Evolutionary conservation across 2,797 vertebrate genomes (phyloP).

Genomic region (Anguilla marmorata): DNA sequence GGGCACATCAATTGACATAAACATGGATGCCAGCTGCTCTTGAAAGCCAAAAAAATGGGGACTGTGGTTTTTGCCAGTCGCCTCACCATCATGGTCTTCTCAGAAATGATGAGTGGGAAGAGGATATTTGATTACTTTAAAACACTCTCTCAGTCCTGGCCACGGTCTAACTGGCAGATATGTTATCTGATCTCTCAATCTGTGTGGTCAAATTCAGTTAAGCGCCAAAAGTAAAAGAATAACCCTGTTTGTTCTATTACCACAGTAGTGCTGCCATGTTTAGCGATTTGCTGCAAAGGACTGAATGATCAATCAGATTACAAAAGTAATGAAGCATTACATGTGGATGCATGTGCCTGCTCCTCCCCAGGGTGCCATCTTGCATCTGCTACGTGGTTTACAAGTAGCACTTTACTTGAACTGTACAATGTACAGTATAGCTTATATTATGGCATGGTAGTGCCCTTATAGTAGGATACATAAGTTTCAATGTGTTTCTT

Average conservation of each 20-base stretch:
- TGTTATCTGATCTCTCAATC: constrained; percentile 47
- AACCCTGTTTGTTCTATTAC: constrained; percentile 15
- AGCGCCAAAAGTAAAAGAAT: constrained; percentile 32
- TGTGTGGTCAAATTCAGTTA: constrained; percentile 44
- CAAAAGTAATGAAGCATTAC: neutral
- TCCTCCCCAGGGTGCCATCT: neutral
- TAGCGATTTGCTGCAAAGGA: constrained; percentile 32
- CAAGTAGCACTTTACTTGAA: neutral
- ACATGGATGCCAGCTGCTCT: constrained; percentile 61
- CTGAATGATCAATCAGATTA: constrained; percentile 37
- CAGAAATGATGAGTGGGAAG: constrained; percentile 60
- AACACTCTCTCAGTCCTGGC: constrained; percentile 30
- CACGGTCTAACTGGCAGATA: constrained; percentile 29
- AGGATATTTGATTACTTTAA: constrained; percentile 61
- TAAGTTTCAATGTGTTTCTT: neutral
- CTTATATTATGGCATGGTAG: neutral
- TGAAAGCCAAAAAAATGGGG: constrained; percentile 57
- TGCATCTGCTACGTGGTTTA: neutral
- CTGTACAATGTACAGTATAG: neutral
- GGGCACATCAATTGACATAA: constrained; percentile 30
- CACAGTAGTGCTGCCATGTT: constrained; percentile 29
- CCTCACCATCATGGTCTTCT: constrained; percentile 59
- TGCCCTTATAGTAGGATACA: neutral
- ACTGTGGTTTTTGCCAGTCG: constrained; percentile 61
- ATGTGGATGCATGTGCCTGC: neutral